These are phyloP conservation scores for Criorhina ranunculi DNA, from an alignment of 2,888 invertebrate genomes.

Conservation along the genomic window DNA sequence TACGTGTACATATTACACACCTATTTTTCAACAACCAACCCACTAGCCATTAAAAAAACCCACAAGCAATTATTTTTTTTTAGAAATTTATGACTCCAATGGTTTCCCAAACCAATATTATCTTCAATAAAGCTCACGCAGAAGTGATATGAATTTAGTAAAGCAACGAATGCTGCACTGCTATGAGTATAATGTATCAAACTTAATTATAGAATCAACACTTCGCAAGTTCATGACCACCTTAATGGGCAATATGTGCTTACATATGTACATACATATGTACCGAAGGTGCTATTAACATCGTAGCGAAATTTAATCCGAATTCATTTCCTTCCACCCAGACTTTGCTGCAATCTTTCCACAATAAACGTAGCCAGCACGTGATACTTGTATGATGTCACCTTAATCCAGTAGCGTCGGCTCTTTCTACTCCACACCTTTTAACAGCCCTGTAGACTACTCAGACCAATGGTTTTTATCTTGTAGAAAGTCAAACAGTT, in stretches of 20 bases:
- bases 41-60: not conserved
- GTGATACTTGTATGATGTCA: slow-evolving; percentile 8
- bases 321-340: not conserved
- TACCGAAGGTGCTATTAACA: too few relatives aligned
- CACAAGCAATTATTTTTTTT: not conserved
- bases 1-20: too few relatives aligned
- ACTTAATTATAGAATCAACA: too few relatives aligned
- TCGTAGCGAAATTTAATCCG: not conserved
- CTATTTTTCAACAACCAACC: too few relatives aligned
- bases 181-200: too few relatives aligned
- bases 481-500: not conserved
- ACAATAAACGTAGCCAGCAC: slow-evolving; percentile 10
- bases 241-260: too few relatives aligned
- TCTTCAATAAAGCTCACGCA: not conserved
- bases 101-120: not conserved
- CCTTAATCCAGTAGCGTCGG: not conserved
- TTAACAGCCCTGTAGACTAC: not conserved
- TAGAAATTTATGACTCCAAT: not conserved
- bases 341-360: not conserved
- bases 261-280: too few relatives aligned
- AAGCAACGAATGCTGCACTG: too few relatives aligned
- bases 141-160: too few relatives aligned
- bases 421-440: not conserved
- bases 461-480: slow-evolving; percentile 3
- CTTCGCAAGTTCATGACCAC: too few relatives aligned